phyloP scores from a whole-genome alignment of 2,797 vertebrate genomes.

The Emys orbicularis region DNA sequence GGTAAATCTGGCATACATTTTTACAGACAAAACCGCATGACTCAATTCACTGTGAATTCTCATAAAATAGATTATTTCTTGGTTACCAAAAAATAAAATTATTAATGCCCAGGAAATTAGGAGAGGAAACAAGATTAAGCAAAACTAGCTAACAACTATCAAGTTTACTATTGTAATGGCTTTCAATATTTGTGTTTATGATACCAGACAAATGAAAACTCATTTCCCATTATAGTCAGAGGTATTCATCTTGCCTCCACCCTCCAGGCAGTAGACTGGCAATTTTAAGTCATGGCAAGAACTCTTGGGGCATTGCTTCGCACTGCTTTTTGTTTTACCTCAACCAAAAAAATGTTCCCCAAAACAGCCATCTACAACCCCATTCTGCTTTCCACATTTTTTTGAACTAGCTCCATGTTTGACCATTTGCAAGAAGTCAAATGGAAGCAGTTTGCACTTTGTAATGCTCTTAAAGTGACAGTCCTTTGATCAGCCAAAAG shows the following conservation, averaged over 20 bases:
- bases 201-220: not conserved
- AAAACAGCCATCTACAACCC: not conserved
- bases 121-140: not conserved
- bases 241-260: not conserved
- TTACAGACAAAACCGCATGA: not conserved
- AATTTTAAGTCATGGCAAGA: not conserved
- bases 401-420: not conserved
- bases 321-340: not conserved
- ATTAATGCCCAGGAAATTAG: not conserved
- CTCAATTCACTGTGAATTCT: not conserved
- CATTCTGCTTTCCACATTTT: not conserved
- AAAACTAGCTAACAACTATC: not conserved
- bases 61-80: not conserved
- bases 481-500: not conserved
- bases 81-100: slow-evolving; percentile 1
- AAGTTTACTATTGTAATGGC: not conserved
- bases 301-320: not conserved
- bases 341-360: not conserved
- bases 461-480: not conserved
- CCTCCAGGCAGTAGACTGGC: not conserved
- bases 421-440: not conserved
- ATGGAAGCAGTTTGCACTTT: not conserved
- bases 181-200: not conserved
- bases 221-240: not conserved
- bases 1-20: not conserved